Base-by-base conservation (phyloP, 2,888 invertebrate genomes). In the Caenorhabditis sinica region DNA sequence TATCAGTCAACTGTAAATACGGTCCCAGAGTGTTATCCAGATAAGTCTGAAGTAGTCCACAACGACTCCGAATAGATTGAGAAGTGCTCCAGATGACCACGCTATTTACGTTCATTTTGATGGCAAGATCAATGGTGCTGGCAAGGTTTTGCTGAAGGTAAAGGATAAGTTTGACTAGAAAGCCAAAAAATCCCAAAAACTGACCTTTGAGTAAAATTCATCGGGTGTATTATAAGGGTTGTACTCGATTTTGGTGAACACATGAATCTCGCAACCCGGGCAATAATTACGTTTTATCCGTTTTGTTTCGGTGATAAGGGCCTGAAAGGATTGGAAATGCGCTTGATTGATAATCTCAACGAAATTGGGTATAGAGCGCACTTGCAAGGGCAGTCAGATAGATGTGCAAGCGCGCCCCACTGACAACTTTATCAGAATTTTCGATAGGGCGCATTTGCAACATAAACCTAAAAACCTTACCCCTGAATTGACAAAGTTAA, bases 201-300 rank as follows among this genome's bases (percentile, higher is more conserved):
- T 11, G 11, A 65, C 83, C 72, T 86, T 86, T 63, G 84, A 79
- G 73, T 85, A 87, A 43, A 82, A 87, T 5, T 77, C 80, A 36
- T 69, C 66, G 11, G 72, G 82, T 6, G 69, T 66, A 40, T 83
- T 65, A 60, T 90, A 90, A 13, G 90, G 80, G 49, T 89, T 85
- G 73, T 91, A 91, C 80, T 91, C 91, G 68, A 91, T 87, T 66
- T 91, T 91, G 25, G 89, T 89, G 72, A 89, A 90, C 23, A 87
- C 68, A 20, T 89, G 86, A 40, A 89, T 87, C 33, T 84, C 82
- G 20, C 71, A 74, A 25, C 36, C 45, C 20, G 82, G 86, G 20
- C 80, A 75, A 68, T 74, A 75, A 9, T 53, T 65, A 13, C 33
- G 30, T 53, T 71, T 79, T 56, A 86, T 86, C 60, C 87, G 56